phyloP scores from a whole-genome alignment of 2,888 invertebrate genomes.

The Brachyopa scutellaris region DNA sequence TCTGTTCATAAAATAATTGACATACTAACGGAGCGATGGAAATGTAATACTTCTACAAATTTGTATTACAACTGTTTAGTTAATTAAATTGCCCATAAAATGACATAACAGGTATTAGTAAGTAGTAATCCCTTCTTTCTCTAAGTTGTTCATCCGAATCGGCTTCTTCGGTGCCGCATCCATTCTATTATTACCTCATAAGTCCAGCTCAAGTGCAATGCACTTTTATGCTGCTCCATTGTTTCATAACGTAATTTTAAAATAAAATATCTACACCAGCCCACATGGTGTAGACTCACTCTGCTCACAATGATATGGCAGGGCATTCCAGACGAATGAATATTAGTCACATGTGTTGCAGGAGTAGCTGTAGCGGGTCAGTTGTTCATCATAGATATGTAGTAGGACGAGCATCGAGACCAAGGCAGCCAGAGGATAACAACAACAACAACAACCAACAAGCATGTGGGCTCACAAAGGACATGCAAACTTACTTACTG shows the following conservation, averaged over 20 bases:
- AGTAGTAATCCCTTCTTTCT: neutral
- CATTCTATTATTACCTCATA: constrained; percentile 9
- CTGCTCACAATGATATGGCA: neutral
- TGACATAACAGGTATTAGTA: constrained; percentile 44
- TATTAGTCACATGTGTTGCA: constrained; percentile 22
- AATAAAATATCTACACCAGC: constrained; percentile 22
- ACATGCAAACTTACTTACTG: constrained; percentile 7
- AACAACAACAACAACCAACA: neutral
- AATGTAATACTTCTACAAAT: neutral
- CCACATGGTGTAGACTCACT: neutral
- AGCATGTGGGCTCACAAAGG: neutral
- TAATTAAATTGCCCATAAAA: constrained; percentile 62
- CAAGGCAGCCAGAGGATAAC: constrained; percentile 15
- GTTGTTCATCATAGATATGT: neutral
- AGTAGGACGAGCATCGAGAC: constrained; percentile 10
- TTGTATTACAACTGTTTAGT: constrained; percentile 1
- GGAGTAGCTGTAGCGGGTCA: neutral
- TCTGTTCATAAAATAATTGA: neutral
- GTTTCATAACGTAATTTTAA: constrained; percentile 54
- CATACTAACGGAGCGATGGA: neutral
- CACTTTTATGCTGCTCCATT: neutral
- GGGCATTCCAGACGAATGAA: constrained; percentile 31
- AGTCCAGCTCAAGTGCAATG: constrained; percentile 20
- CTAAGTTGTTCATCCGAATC: neutral
- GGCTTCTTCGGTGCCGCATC: neutral